These are phyloP conservation scores for Aviceda subcristata DNA, from an alignment of 2,113 vertebrate genomes.

Conservation along the genomic window DNA sequence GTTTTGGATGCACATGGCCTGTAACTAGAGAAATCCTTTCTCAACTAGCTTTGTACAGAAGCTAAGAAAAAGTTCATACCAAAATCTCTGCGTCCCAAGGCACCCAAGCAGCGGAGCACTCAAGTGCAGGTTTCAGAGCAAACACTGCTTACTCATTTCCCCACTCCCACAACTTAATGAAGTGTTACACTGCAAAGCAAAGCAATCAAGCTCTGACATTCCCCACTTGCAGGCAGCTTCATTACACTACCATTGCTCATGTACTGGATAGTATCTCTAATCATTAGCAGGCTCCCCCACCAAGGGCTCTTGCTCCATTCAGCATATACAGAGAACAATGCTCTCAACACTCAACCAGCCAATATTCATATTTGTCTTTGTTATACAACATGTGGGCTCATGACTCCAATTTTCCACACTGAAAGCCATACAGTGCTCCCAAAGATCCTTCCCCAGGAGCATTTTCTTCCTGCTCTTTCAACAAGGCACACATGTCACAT, in stretches of 20 bases:
- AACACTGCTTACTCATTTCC: neutral
- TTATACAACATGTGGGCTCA: neutral
- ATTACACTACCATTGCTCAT: fast-evolving
- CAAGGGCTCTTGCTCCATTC: neutral
- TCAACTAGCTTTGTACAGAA: neutral
- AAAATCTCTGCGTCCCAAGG: neutral
- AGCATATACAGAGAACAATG: neutral
- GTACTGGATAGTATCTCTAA: neutral
- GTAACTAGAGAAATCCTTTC: neutral
- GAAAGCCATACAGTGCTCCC: neutral
- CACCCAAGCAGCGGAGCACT: fast-evolving
- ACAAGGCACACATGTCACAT: neutral
- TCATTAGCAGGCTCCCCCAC: neutral
- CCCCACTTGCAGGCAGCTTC: neutral
- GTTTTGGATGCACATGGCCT: neutral
- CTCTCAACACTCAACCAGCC: neutral
- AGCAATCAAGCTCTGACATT: neutral
- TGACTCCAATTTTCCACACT: neutral
- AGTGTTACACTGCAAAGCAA: neutral
- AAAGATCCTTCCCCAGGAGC: neutral
- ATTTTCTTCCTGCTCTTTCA: neutral
- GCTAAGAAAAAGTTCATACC: neutral
- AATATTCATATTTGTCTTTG: neutral
- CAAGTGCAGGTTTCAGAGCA: neutral
- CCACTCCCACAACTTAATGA: neutral